A percentile compares a stretch with the other conserved stretches of the same genome.
phyloP scores from a whole-genome alignment of 2,888 invertebrate genomes.

The Arctia plantaginis region DNA sequence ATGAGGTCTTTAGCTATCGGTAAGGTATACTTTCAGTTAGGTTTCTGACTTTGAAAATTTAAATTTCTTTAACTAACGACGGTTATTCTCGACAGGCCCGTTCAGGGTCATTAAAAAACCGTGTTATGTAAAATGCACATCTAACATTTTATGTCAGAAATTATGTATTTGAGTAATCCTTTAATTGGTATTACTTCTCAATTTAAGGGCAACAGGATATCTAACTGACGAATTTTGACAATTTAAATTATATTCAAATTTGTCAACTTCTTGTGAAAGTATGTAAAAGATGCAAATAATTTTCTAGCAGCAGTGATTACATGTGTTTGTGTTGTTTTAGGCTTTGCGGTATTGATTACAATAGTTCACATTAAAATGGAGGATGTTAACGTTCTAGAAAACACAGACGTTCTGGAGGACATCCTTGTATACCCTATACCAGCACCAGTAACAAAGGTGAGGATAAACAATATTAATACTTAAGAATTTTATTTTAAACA shows the following conservation, averaged over 20 bases:
- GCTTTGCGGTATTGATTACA: conserved; percentile 32
- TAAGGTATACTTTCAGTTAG: conserved; percentile 51
- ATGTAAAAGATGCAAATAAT: neutral
- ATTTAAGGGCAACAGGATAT: neutral
- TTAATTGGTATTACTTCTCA: too few species aligned
- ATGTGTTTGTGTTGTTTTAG: conserved; percentile 21
- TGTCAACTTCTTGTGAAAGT: neutral
- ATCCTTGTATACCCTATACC: conserved; percentile 53
- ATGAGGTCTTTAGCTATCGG: conserved; percentile 68
- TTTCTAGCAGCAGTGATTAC: neutral
- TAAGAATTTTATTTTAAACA: neutral
- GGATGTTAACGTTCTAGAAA: neutral
- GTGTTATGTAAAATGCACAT: neutral
- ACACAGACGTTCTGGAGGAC: conserved; percentile 53
- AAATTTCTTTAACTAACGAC: neutral
- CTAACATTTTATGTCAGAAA: neutral
- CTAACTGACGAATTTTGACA: neutral
- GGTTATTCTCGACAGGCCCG: neutral
- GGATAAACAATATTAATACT: conserved; percentile 20
- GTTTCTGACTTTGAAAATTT: neutral
- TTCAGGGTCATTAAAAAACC: neutral
- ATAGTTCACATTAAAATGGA: conserved; percentile 42
- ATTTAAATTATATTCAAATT: neutral
- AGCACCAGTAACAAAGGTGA: conserved; percentile 49
- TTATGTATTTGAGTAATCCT: neutral